Base-by-base conservation (phyloP, 2,888 invertebrate genomes). In the Spilosoma lubricipeda region DNA sequence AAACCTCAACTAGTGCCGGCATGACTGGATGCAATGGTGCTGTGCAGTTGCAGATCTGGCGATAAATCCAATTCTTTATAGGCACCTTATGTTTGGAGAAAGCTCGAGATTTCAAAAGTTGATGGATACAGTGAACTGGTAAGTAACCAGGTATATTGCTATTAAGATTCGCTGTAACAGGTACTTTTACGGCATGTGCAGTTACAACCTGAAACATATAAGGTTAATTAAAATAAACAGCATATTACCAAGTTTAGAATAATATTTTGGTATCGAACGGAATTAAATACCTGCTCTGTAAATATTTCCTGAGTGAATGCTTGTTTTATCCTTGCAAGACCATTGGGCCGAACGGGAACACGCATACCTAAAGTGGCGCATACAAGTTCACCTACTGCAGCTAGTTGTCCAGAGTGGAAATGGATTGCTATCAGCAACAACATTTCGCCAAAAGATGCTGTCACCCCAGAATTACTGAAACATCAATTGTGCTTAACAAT, bases 301-400 rank as follows among this genome's bases (percentile, higher is more conserved):
- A 99, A 99, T 82, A 99, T 98, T 91, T 99, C 99, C 88, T 99
- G 99, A 0, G 98, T 99, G 90, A 99, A 99, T 52, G 99, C 98
- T 88, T 98, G 98, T 90, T 99, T 99, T 94, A 99, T 98, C 73
- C 98, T 96, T 1, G 98, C 98, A 83, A 99, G 97, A 85, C 98
- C 98, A 87, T 98, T 99, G 20, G 98, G 98, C 48, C 99, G 95
- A 67, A 98, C 98, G 0, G 98, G 97, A 77, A 99, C 98, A 90
- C 99, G 99, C 99, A 99, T 99, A 42, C 99, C 99, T 4, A 99
- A 95, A 1, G 99, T 99, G 5, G 99, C 97, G 87, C 99, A 99
- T 0, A 99, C 99, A 63, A 99, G 95, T 88, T 99, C 99, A 73
- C 98, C 98, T 72, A 99, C 99, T 11, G 99, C 99, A 72, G 98